phyloP scores from a whole-genome alignment of 1,140 invertebrate species.

The Aphis craccivora region DNA sequence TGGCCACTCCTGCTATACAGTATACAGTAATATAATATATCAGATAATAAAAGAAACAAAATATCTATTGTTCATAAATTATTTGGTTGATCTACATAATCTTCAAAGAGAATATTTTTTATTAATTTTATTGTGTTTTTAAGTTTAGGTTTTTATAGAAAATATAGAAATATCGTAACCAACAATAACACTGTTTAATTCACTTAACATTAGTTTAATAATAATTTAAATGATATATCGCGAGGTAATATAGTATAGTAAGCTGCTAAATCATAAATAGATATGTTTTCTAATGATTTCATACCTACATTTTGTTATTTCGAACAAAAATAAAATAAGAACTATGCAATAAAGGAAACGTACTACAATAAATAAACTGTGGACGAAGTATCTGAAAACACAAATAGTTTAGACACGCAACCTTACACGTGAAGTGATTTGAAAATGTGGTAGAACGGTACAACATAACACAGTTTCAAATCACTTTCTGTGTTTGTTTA shows the following conservation, averaged over 20 bases:
- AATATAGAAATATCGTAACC: background rate
- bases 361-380: background rate
- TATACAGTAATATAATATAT: background rate
- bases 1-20: too few relatives aligned
- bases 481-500: background rate
- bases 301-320: background rate
- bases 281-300: background rate
- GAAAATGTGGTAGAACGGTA: background rate
- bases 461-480: background rate
- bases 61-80: background rate
- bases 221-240: background rate
- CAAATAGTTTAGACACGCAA: background rate
- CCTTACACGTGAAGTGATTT: background rate
- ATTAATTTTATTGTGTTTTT: background rate
- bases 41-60: background rate
- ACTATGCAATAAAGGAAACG: background rate
- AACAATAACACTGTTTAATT: background rate
- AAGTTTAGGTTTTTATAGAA: background rate
- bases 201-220: background rate
- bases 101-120: background rate
- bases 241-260: background rate
- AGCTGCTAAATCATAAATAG: background rate
- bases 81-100: too few relatives aligned
- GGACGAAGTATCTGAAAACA: background rate
- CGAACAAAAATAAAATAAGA: background rate